Evolutionary conservation across 2,888 invertebrate species (phyloP).

Genomic region (Chaetoderma sp.): DNA sequence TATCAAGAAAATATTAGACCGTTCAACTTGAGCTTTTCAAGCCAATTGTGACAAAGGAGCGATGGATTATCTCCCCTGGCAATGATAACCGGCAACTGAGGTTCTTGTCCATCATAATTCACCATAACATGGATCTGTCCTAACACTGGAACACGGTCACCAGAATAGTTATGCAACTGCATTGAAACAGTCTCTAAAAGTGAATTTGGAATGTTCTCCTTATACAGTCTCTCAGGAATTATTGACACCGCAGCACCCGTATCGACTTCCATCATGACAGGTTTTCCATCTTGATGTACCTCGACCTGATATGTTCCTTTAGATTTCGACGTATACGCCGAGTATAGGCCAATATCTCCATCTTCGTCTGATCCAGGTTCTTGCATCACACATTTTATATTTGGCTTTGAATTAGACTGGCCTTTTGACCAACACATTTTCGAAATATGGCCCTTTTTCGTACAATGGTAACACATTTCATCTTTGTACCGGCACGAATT

Average conservation of each 20-base stretch:
- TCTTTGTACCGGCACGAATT: too few species aligned
- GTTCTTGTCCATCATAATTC: background rate
- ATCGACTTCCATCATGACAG: constrained; percentile 34
- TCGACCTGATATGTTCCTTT: too few species aligned
- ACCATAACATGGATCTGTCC: background rate
- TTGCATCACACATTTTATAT: too few species aligned
- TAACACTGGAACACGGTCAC: background rate
- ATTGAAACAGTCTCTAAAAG: background rate
- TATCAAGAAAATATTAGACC: too few species aligned
- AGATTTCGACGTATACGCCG: too few species aligned
- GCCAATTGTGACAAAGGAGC: background rate
- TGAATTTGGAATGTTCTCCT: background rate
- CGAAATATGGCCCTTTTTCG: too few species aligned
- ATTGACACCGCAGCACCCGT: constrained; percentile 2
- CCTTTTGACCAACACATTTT: too few species aligned
- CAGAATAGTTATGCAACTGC: background rate
- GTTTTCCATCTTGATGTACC: background rate
- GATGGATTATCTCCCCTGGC: background rate
- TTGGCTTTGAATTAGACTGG: too few species aligned
- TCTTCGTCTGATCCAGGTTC: too few species aligned
- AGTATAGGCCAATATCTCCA: too few species aligned
- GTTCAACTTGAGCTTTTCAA: background rate
- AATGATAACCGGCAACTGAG: background rate
- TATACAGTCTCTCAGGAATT: background rate
- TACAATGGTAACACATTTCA: too few species aligned